Base-by-base conservation (phyloP, 2,888 invertebrate genomes). In the Tethea ocularis region DNA sequence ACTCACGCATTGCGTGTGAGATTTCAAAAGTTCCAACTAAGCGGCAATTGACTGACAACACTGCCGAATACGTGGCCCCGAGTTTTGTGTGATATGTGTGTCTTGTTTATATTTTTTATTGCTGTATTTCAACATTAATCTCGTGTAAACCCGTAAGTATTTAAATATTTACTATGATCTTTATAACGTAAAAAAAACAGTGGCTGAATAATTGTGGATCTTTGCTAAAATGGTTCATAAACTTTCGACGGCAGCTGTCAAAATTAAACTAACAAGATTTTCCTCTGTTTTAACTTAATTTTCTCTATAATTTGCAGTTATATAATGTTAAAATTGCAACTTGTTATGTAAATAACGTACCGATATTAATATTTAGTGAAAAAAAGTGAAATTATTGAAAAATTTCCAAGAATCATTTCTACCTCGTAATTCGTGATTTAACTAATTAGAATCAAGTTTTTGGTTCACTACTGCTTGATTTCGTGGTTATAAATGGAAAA, bases 1-100 rank as follows among this genome's bases (percentile, higher is more conserved):
- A 78, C 77, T 7, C n/a, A 84, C 77, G 79, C 62, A 67, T 24
- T 13, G 1, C 1, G 7, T n/a, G 23, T 63, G 62, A 69, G 73
- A 80, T 82, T 81, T 81, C 75, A 90, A 88, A 93, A 93, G 88
- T 92, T 93, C 93, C 93, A 93, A 93, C 93, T 93, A 90, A 83
- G 88, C 91, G 84, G 72, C 77, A 72, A 75, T 62, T 65, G 62
- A 64, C 82, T 92, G 92, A 87, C 92, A 92, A 90, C 90, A 88
- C 89, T 72, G 83, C 78, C 80, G 85, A 86, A 93, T 93, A 93
- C 93, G 93, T 93, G 93, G 93, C 93, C 91, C 84, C 83, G 82
- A 83, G 83, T 83, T 84, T 72, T 83, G 76, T 80, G 86, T 78
- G 82, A 77, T 82, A 83, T 77, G 73, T 82, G 86, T 78, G 77